Percentiles rank a stretch among this genome's conserved stretches.
These are phyloP conservation scores for Petrocephalus zakoni DNA, from an alignment of 2,113 vertebrate genomes.

Conservation along the genomic window DNA sequence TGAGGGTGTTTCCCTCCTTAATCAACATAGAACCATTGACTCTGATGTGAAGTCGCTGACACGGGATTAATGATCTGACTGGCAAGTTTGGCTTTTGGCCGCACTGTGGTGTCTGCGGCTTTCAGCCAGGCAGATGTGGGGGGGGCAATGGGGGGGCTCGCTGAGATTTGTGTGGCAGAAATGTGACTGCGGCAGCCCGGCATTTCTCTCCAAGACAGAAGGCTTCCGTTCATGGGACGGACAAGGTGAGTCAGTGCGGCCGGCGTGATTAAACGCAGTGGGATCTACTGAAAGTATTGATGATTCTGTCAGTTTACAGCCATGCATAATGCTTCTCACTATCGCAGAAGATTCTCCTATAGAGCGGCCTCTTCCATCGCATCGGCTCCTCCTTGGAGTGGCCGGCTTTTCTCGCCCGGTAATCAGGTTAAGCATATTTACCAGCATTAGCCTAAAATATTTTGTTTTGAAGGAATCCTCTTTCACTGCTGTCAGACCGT, in stretches of 20 bases:
- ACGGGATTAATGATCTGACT: constrained; percentile 53
- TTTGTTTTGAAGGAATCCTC: not conserved
- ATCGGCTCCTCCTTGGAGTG: not conserved
- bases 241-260: constrained; percentile 55
- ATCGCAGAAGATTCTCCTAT: not conserved
- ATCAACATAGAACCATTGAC: constrained; percentile 1
- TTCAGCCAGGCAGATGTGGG: constrained; percentile 41
- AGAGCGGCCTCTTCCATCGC: not conserved
- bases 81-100: constrained; percentile 49
- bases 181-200: constrained; percentile 33
- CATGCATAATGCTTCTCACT: constrained; percentile 34
- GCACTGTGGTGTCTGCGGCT: constrained; percentile 52
- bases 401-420: not conserved
- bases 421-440: constrained; percentile 10
- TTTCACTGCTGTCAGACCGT: not conserved
- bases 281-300: constrained; percentile 41
- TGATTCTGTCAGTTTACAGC: constrained; percentile 55
- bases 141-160: not conserved
- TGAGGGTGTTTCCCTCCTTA: not conserved
- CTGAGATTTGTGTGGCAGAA: constrained; percentile 30
- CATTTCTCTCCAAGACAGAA: constrained; percentile 61
- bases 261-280: constrained; percentile 44
- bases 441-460: not conserved
- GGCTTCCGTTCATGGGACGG: constrained; percentile 45
- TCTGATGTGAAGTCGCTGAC: constrained; percentile 36